Evolutionary conservation across 2,113 vertebrate genomes (phyloP), one percentile per base, ranked within the genome.

Genomic region (Sander lucioperca): DNA sequence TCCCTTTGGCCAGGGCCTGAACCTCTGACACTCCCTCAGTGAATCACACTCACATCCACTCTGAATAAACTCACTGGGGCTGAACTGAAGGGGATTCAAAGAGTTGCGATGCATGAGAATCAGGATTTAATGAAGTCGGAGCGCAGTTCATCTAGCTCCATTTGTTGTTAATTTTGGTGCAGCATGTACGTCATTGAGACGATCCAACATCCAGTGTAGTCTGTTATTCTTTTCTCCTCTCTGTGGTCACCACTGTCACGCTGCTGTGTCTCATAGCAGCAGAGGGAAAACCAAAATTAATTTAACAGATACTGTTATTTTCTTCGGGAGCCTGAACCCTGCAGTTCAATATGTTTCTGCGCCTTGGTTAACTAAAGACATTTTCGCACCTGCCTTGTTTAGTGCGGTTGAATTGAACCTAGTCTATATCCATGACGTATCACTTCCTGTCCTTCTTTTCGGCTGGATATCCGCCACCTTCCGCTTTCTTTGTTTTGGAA

Each of bases 1-100:
- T 57, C 61, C 43, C 43, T 21, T 48, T 48, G 50, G 73, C 80
- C 73, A 21, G 65, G 64, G 71, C 71, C 36, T 75, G 72, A 69
- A 70, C 65, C 36, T 54, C 54, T 3, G 43, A 65, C 73, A 64
- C 80, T 59, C 81, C 74, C 67, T 59, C 23, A 14, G 16, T 57
- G 61, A 77, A 51, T 70, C 74, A 72, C 39, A 45, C 39, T 43
- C 65, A 11, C 1, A 67, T 7, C 6, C 3, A 19, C 57, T n/a
- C 54, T 2, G 5, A 61, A 43, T 43, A 43, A 43, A 43, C 39
- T 39, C 39, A 39, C 39, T 10, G 47, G 18, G 14, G 23, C 10
- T 62, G 56, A 61, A 19, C 3, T 16, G 53, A 15, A 13, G 2
- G 1, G 9, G 48, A 18, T 19, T 82, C 50, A 76, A 63, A 25